Percentiles rank a stretch among this genome's conserved stretches.
These are phyloP conservation scores for Limonius californicus DNA, from an alignment of 1,140 invertebrate genomes.

Conservation along the genomic window DNA sequence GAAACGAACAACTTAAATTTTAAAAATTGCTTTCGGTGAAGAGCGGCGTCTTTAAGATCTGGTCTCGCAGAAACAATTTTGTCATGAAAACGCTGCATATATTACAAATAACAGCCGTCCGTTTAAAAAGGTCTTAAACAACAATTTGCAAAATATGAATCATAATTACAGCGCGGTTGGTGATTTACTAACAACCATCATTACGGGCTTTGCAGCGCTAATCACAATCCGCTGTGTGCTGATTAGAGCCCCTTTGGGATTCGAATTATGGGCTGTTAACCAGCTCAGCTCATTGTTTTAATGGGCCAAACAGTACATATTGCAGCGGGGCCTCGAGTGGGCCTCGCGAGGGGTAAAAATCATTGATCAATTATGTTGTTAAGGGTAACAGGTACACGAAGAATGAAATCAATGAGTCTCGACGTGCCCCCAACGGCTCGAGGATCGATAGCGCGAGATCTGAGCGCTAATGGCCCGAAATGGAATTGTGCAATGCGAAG, in stretches of 20 bases:
- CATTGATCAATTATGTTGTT: neutral
- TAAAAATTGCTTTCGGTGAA: too few relatives aligned
- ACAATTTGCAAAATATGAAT: neutral
- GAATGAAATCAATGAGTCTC: conserved; percentile 1
- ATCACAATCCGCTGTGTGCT: neutral
- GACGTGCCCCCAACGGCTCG: neutral
- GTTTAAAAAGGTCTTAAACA: too few relatives aligned
- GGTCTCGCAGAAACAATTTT: too few relatives aligned
- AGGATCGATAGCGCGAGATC: neutral
- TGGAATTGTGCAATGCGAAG: neutral
- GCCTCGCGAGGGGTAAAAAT: neutral
- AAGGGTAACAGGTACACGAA: conserved; percentile 1
- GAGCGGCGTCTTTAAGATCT: too few relatives aligned
- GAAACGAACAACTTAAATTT: too few relatives aligned
- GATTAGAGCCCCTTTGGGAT: neutral
- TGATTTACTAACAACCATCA: neutral
- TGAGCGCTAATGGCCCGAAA: neutral
- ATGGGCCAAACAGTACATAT: neutral
- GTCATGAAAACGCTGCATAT: too few relatives aligned
- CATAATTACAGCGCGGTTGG: neutral
- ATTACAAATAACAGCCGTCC: too few relatives aligned
- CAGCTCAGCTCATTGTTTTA: neutral
- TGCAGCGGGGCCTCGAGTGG: neutral
- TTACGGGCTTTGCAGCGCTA: neutral
- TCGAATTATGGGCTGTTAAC: neutral